Base-by-base conservation (phyloP, 1,140 invertebrate species). In the Hydropsyche tenuis region DNA sequence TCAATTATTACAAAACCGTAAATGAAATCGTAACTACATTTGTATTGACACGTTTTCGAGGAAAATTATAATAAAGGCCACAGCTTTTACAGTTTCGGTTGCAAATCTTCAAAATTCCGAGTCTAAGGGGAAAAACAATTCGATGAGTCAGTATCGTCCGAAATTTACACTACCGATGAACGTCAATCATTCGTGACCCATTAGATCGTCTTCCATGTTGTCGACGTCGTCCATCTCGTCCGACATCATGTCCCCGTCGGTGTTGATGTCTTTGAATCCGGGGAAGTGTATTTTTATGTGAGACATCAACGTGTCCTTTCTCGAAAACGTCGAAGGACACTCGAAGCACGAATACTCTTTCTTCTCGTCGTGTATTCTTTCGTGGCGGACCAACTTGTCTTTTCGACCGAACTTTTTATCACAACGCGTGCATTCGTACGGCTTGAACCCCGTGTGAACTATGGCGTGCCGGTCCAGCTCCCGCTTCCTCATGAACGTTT, bases 331-430 rank as follows among this genome's bases (percentile, higher is more conserved):
- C 23, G 86, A 85, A 75, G 86, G 82, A 79, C 88, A 88, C 72
- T 87, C 84, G 51, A 85, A 82, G 75, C 88, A 89, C 46, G 84
- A 84, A 79, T 85, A 87, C 78, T 85, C 84, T 75, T 83, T 81
- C 78, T 83, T 83, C 73, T 85, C 86, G 68, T 88, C 88, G 75
- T 88, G 88, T 75, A 87, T 88, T 69, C 87, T 78, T 79, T 88
- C 86, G 81, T 91, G 90, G 18, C 89, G 84, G 18, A 89, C 86
- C 71, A 91, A 79, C 80, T 90, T 90, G 77, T 91, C 89, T 75
- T 89, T 89, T 16, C 87, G 85, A 25, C 86, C 88, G 77, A 91
- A 91, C 69, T 87, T 86, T 77, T 89, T 89, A 69, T 87, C 85
- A 81, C 90, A 91, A 64, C 86, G 84, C 63, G 81, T 84, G 79